phyloP scores from a whole-genome alignment of 2,888 invertebrate species.

The Criorhina ranunculi region DNA sequence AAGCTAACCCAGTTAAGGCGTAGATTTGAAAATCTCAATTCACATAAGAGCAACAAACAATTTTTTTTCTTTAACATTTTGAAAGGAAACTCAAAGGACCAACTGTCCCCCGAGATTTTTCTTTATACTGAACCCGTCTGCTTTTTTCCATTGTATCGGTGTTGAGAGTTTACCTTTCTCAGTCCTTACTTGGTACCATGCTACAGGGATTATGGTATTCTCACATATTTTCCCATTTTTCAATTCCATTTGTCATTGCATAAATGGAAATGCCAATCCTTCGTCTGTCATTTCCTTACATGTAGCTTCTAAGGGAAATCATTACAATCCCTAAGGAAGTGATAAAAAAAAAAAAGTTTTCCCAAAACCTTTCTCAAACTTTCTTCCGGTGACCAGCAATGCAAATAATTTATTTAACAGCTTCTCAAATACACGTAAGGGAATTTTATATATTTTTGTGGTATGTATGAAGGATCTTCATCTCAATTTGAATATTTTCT shows the following conservation, averaged over 20 bases:
- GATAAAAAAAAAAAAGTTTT: constrained; percentile 14
- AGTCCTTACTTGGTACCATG: not conserved
- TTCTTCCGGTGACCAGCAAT: constrained; percentile 38
- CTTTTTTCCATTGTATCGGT: not conserved
- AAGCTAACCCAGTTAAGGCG: constrained; percentile 11
- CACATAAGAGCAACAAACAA: constrained; percentile 4
- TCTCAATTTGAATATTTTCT: constrained; percentile 21
- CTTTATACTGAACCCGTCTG: not conserved
- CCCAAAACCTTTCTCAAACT: constrained; percentile 12
- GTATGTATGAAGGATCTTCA: not conserved
- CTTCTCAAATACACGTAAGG: constrained; percentile 27
- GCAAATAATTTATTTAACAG: constrained; percentile 47
- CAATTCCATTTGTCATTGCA: constrained; percentile 49
- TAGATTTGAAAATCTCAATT: constrained; percentile 3
- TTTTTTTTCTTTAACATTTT: not conserved
- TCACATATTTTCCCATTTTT: constrained; percentile 16
- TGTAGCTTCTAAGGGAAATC: constrained; percentile 16
- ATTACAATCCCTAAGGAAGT: constrained; percentile 17
- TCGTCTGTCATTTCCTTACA: constrained; percentile 28
- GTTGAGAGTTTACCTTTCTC: constrained; percentile 1
- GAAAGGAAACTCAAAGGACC: constrained; percentile 13
- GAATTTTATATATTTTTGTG: constrained; percentile 8
- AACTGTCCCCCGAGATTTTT: constrained; percentile 2
- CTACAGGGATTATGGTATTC: not conserved
- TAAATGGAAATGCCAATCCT: constrained; percentile 57